A percentile compares a stretch with the other conserved stretches of the same genome.
Conservation (phyloP, 2,797 vertebrate genomes). For the Hyperoplus immaculatus region DNA sequence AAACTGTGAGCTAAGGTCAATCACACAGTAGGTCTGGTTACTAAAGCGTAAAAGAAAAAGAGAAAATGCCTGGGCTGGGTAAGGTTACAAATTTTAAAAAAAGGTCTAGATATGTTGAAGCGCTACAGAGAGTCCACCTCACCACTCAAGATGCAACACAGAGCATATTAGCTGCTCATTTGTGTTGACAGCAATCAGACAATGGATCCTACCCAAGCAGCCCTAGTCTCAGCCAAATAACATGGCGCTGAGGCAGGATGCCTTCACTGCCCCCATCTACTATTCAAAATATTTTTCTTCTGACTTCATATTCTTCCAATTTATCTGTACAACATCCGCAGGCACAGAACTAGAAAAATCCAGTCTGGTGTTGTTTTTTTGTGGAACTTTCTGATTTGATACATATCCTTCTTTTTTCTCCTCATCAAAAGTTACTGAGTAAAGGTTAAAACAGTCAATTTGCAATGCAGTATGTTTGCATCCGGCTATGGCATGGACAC, state of each 20-base stretch:
- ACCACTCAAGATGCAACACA: conserved; percentile 39
- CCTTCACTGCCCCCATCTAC: conserved; percentile 46
- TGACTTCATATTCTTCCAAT: conserved; percentile 21
- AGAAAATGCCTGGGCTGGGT: not conserved
- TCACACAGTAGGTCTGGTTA: conserved; percentile 36
- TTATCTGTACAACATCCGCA: conserved; percentile 31
- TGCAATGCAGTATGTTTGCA: not conserved
- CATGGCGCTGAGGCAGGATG: conserved; percentile 40
- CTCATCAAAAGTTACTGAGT: not conserved
- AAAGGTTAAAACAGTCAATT: not conserved
- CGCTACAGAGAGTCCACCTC: conserved; percentile 5
- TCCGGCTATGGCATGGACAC: not conserved
- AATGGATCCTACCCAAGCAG: conserved; percentile 45
- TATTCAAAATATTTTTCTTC: conserved; percentile 29
- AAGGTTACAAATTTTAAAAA: conserved; percentile 28
- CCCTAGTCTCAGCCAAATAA: conserved; percentile 58
- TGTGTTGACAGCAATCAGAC: conserved; percentile 65
- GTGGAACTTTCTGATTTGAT: conserved; percentile 21
- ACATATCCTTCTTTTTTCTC: not conserved
- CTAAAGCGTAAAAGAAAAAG: conserved; percentile 24
- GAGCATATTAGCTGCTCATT: conserved; percentile 57
- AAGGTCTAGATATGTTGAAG: conserved; percentile 13
- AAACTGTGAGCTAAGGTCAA: conserved; percentile 12
- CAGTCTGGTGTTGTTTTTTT: not conserved
- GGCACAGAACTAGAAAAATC: conserved; percentile 16